Evolutionary conservation across 2,888 invertebrate species (phyloP).

Genomic region (Pelosia muscerda): DNA sequence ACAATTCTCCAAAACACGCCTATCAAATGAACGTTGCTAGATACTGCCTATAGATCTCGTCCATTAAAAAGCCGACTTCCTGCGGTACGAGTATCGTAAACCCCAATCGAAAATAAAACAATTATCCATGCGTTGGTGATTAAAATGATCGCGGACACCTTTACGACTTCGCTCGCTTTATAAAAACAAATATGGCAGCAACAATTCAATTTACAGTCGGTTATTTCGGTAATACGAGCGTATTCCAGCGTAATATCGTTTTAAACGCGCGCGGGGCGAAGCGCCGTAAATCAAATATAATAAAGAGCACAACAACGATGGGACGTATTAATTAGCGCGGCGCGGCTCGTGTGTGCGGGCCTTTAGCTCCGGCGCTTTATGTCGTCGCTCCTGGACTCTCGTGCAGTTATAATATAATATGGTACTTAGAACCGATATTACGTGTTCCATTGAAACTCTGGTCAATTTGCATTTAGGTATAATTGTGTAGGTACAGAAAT

Average conservation of each 20-base stretch:
- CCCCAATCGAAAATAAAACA: conserved; percentile 59
- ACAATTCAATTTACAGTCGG: conserved; percentile 75
- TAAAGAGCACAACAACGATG: conserved; percentile 75
- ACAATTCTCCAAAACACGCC: conserved; percentile 14
- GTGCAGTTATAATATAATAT: conserved; percentile 16
- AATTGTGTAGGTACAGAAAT: background rate
- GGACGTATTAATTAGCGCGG: conserved; percentile 77
- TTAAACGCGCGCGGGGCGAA: conserved; percentile 67
- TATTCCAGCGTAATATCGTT: conserved; percentile 71
- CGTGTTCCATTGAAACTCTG: conserved; percentile 72
- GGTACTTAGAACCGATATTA: conserved; percentile 63
- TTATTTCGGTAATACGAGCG: conserved; percentile 66
- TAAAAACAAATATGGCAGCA: conserved; percentile 73
- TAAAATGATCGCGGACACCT: conserved; percentile 70
- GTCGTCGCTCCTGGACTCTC: conserved; percentile 35
- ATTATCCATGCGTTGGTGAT: conserved; percentile 58
- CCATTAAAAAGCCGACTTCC: conserved; percentile 15
- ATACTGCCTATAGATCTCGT: background rate
- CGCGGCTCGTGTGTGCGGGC: conserved; percentile 17
- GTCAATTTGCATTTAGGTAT: conserved; percentile 12
- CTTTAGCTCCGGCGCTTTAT: conserved; percentile 18
- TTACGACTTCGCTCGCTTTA: conserved; percentile 60
- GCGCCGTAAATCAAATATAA: conserved; percentile 76
- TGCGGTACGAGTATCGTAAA: conserved; percentile 39
- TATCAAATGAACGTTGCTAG: conserved; percentile 19